Evolutionary conservation across 2,113 vertebrate species (phyloP).

Genomic region (Benitochromis conjunctus): DNA sequence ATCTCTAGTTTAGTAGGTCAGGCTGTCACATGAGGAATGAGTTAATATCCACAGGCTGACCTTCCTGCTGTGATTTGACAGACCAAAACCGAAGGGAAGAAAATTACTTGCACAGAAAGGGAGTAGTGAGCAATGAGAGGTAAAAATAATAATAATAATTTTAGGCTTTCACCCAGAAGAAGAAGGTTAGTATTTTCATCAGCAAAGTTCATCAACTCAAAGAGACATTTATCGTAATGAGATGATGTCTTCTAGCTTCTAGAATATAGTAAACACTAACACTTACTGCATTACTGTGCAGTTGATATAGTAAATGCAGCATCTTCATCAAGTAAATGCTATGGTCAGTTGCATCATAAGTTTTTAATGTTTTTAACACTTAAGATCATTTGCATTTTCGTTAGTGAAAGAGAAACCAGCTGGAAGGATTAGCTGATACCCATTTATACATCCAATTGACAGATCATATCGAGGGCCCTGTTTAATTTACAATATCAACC

Average conservation of each 20-base stretch:
- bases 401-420: background rate
- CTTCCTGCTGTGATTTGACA: constrained; percentile 20
- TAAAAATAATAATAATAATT: background rate
- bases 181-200: background rate
- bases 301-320: background rate
- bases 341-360: background rate
- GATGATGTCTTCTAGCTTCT: background rate
- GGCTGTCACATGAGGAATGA: constrained; percentile 36
- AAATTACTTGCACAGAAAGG: background rate
- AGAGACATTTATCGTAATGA: background rate
- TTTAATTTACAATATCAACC: background rate
- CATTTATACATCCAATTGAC: background rate
- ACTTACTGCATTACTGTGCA: background rate
- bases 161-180: background rate
- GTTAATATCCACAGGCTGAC: constrained; percentile 1
- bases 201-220: background rate
- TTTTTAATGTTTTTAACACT: background rate
- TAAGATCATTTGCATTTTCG: background rate
- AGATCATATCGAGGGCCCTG: background rate
- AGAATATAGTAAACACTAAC: background rate
- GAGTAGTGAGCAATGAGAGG: background rate
- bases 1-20: constrained; percentile 40
- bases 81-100: background rate
- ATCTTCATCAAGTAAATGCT: background rate
- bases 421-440: background rate